A percentile compares a stretch with the other conserved stretches of the same genome.
Conservation (phyloP, 2,113 vertebrate genomes). For the Periophthalmus modestus region DNA sequence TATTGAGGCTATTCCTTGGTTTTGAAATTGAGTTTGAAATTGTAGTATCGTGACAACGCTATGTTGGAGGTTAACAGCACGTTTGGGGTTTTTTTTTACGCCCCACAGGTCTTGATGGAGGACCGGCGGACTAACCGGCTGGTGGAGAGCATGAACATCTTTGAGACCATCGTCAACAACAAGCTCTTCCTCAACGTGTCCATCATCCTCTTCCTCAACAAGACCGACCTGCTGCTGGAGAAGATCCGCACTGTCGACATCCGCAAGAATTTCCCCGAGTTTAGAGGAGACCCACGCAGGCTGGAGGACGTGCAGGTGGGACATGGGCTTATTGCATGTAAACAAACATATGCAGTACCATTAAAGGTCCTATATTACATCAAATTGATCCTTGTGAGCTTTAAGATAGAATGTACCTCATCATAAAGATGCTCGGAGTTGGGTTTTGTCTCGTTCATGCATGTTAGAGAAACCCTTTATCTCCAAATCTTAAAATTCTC, state of each 20-base stretch:
- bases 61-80: background rate
- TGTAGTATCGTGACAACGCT: no score
- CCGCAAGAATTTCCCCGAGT: constrained; percentile 92
- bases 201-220: constrained; percentile 98
- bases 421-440: no score
- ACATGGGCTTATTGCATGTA: no score
- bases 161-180: constrained; percentile 98
- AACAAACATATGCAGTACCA: no score
- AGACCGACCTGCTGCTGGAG: constrained; percentile 93
- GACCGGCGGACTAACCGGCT: constrained; percentile 94
- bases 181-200: constrained; percentile 97
- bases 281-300: constrained; percentile 85
- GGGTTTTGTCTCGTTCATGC: no score
- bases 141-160: constrained; percentile 97
- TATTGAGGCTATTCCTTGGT: no score
- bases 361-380: no score
- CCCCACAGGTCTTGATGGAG: constrained; percentile 89
- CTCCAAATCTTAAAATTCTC: no score
- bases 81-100: constrained; percentile 14
- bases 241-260: constrained; percentile 91
- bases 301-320: constrained; percentile 88
- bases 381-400: no score
- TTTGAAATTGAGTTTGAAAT: no score
- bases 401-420: no score
- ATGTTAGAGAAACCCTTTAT: no score